phyloP scores from a whole-genome alignment of 2,888 invertebrate species.

The Euplagia quadripunctaria region DNA sequence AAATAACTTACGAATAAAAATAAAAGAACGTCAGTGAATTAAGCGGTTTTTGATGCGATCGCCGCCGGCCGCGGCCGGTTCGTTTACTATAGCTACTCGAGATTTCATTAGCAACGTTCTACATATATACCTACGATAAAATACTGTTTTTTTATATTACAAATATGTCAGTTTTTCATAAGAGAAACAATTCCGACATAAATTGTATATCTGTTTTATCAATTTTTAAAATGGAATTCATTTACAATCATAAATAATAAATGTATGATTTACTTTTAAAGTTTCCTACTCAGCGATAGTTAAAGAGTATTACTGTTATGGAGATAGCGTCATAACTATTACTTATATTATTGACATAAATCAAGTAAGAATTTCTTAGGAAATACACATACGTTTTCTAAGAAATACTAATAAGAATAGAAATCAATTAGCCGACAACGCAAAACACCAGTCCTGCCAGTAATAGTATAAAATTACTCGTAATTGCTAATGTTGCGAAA shows the following conservation, averaged over 20 bases:
- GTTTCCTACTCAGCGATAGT: neutral
- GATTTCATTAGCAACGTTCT: slow-evolving; percentile 74
- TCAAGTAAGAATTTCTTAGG: neutral
- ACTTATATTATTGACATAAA: neutral
- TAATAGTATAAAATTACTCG: slow-evolving; percentile 46
- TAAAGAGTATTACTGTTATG: neutral
- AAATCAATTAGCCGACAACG: slow-evolving; percentile 18
- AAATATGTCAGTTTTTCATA: slow-evolving; percentile 32
- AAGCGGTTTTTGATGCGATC: slow-evolving; percentile 81
- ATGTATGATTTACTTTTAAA: slow-evolving; percentile 16
- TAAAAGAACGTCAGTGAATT: slow-evolving; percentile 69
- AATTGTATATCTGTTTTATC: slow-evolving; percentile 8
- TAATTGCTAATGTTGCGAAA: slow-evolving; percentile 62
- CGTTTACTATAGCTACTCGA: slow-evolving; percentile 70
- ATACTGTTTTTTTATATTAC: slow-evolving; percentile 34
- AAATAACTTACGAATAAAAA: slow-evolving; percentile 76
- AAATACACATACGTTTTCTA: neutral
- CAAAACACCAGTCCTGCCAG: slow-evolving; percentile 33
- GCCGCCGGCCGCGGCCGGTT: slow-evolving; percentile 63
- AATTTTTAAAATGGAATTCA: neutral
- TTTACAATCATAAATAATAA: slow-evolving; percentile 29
- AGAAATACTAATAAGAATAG: neutral
- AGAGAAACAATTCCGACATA: slow-evolving; percentile 3
- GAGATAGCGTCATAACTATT: neutral
- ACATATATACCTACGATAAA: slow-evolving; percentile 62